Evolutionary conservation across 2,113 vertebrate species (phyloP).

Genomic region (Eupsittula cactorum): DNA sequence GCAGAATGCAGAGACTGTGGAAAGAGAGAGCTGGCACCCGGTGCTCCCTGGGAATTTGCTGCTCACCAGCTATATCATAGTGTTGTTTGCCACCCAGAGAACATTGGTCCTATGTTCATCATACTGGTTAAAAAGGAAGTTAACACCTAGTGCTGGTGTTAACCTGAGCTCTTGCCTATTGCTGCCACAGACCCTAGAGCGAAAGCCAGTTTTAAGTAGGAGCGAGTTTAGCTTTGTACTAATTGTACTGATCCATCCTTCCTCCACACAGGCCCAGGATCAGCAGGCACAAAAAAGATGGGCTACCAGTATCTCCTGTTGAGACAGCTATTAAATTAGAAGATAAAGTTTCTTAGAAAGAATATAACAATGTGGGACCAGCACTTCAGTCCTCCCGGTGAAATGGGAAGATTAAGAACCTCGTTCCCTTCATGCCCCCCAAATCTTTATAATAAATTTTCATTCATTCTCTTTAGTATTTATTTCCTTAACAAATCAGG

Average conservation of each 20-base stretch:
- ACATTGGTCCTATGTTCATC: neutral
- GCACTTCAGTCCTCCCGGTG: neutral
- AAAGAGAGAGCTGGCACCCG: rapidly evolving
- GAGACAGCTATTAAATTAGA: neutral
- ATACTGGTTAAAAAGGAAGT: neutral
- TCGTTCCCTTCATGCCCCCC: neutral
- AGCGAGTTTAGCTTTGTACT: neutral
- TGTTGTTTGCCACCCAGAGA: neutral
- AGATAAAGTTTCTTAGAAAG: neutral
- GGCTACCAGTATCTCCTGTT: neutral
- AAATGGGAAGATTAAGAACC: neutral
- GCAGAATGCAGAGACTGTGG: neutral
- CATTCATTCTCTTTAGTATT: neutral
- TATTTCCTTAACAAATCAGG: neutral
- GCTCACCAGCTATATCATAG: neutral
- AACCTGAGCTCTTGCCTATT: neutral
- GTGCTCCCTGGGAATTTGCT: neutral
- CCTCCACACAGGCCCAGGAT: neutral
- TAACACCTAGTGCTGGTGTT: neutral
- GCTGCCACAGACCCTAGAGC: neutral
- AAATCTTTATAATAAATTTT: neutral
- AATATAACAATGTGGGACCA: neutral
- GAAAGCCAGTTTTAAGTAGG: neutral
- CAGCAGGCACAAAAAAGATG: neutral
- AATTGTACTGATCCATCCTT: neutral